Conservation (phyloP, 1,140 invertebrate species). For the Eubasilissa regina region DNA sequence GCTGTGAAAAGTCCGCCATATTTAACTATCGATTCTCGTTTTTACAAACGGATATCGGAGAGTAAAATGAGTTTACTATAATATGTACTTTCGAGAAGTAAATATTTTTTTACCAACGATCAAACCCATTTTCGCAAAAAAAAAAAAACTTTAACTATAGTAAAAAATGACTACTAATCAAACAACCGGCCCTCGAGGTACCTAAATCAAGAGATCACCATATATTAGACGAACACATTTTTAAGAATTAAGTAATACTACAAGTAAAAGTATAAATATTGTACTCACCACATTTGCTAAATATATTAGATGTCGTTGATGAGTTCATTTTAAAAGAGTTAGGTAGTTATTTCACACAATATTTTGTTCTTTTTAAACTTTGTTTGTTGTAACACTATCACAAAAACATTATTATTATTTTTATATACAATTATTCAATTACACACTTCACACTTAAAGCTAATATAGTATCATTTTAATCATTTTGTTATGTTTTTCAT, state of each 20-base stretch:
- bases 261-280: background rate
- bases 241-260: background rate
- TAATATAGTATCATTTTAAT: no score
- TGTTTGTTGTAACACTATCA: conserved; percentile 11
- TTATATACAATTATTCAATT: background rate
- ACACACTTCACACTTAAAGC: background rate
- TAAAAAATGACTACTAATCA: no score
- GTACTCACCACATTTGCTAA: conserved; percentile 53
- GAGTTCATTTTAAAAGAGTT: conserved; percentile 39
- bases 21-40: no score
- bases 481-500: no score
- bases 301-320: conserved; percentile 45
- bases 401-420: conserved; percentile 10
- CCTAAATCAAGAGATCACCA: no score
- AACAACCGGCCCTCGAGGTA: background rate
- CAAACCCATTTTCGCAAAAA: no score
- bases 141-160: no score
- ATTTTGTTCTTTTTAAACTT: background rate
- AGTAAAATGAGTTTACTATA: no score
- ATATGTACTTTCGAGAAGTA: no score
- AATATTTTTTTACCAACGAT: no score
- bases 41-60: no score
- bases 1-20: no score
- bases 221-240: background rate
- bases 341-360: background rate